Percentiles rank a stretch among this genome's conserved stretches.
Evolutionary conservation across 1,140 invertebrate species (phyloP).

Genomic region (Musca vetustissima): DNA sequence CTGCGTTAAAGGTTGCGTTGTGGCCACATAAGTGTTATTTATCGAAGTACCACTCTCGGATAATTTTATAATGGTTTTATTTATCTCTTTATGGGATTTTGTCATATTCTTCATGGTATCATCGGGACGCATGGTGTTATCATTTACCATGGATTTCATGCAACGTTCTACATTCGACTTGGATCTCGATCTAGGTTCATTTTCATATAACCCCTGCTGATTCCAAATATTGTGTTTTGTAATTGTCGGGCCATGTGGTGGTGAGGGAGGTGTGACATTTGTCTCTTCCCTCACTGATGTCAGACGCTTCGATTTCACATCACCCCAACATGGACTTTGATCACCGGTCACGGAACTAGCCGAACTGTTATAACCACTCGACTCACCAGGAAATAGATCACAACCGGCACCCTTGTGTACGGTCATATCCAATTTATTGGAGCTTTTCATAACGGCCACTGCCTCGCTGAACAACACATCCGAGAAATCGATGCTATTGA

Average conservation of each 20-base stretch:
- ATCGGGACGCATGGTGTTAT: too few species aligned
- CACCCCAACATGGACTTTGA: slow-evolving; percentile 65
- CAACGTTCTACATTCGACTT: not conserved
- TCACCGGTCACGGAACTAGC: slow-evolving; percentile 76
- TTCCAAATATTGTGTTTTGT: slow-evolving; percentile 1
- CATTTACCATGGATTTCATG: not conserved
- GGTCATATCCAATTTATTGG: slow-evolving; percentile 70
- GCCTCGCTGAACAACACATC: slow-evolving; percentile 81
- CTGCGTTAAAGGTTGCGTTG: not conserved
- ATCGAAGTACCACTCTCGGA: slow-evolving; percentile 69
- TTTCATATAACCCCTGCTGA: not conserved
- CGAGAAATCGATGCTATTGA: slow-evolving; percentile 80
- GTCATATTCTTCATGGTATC: slow-evolving; percentile 6
- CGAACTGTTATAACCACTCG: slow-evolving; percentile 78
- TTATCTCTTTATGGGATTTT: slow-evolving; percentile 54
- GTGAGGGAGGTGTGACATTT: not conserved
- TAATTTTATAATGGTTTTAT: slow-evolving; percentile 69
- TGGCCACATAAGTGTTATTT: slow-evolving; percentile 59
- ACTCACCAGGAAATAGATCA: slow-evolving; percentile 76
- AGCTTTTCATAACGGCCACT: slow-evolving; percentile 75
- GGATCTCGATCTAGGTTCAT: not conserved
- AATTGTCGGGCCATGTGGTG: not conserved
- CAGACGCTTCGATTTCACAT: slow-evolving; percentile 61
- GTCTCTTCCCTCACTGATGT: slow-evolving; percentile 67
- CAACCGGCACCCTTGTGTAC: slow-evolving; percentile 72